Evolutionary conservation across 2,888 invertebrate species (phyloP), one percentile per base, ranked within the genome.

Genomic region (Enchytraeus crypticus): DNA sequence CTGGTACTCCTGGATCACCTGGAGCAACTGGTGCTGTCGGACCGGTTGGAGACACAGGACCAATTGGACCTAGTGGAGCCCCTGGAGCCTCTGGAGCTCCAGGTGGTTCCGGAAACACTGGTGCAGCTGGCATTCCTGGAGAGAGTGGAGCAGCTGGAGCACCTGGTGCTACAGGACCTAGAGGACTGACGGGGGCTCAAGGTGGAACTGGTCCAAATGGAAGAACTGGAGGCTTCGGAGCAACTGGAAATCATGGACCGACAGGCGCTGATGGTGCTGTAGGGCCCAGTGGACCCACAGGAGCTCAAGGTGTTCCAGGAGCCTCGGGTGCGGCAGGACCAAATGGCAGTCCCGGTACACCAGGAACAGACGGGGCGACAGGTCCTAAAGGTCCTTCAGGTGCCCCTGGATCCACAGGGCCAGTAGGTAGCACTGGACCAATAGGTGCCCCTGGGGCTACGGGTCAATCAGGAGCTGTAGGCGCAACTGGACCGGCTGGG

Each of bases 271-370:
- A 21, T 46, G 58, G 55, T 21, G 23, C 55, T 11, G 21, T 8
- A 14, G 51, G 60, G 26, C 32, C 18, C 3, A 51, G 53, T 3
- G 63, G 63, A 26, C 55, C 46, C 62, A 23, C 55, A 3, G 57
- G 57, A 8, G 29, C 86, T 27, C 90, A 57, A 51, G 67, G 66
- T 23, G 3, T 21, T 27, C 57, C 57, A 49, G 64, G 66, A 38
- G 30, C 45, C 21, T 14, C 21, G 26, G 65, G 65, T 26, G 32
- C 45, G 11, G n/a, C 47, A 49, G 65, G 65, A 23, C 26, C 51
- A 47, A 43, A 51, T 23, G 66, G 66, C 51, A 14, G 18, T 5
- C 84, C 87, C 18, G 90, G 90, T 51, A 33, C 18, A 11, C 27
- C 57, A 43, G 51, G 66, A 62, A 29, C 34, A 45, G 26, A 34